Percentiles rank a stretch among this genome's conserved stretches.
Evolutionary conservation across 2,113 vertebrate species (phyloP).

Genomic region (Pomatorhinus ruficollis): DNA sequence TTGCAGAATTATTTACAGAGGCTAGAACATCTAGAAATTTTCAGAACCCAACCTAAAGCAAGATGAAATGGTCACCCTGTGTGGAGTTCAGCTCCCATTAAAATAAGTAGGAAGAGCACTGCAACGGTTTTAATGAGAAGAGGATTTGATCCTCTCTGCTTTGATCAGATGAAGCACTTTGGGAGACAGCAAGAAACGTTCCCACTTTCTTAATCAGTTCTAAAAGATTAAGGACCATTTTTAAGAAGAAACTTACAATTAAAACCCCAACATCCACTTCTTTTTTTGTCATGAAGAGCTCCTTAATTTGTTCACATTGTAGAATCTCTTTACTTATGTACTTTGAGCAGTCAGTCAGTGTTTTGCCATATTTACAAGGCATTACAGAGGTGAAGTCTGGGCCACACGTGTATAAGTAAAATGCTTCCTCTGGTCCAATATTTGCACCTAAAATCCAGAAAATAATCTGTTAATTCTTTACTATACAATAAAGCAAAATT

Average conservation of each 20-base stretch:
- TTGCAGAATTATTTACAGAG: background rate
- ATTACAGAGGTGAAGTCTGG: conserved; percentile 93
- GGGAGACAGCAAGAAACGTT: background rate
- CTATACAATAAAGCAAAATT: background rate
- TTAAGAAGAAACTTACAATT: conserved; percentile 81
- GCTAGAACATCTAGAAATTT: background rate
- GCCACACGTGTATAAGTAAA: conserved; percentile 89
- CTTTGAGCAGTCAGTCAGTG: conserved; percentile 80
- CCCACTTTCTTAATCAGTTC: background rate
- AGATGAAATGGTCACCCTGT: background rate
- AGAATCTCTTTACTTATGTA: conserved; percentile 90
- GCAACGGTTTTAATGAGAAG: background rate
- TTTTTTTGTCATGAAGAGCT: conserved; percentile 87
- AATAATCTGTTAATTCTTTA: background rate
- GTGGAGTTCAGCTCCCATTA: background rate
- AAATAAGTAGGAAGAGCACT: background rate
- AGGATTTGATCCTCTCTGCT: background rate
- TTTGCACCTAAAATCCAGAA: conserved; percentile 81
- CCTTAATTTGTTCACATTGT: conserved; percentile 85
- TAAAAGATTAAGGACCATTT: background rate
- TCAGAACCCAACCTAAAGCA: background rate
- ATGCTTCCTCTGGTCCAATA: conserved; percentile 89
- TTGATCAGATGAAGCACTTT: background rate
- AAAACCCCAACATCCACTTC: conserved; percentile 85
- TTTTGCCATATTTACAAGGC: conserved; percentile 93